A percentile compares a stretch with the other conserved stretches of the same genome.
phyloP scores from a whole-genome alignment of 2,113 vertebrate genomes.

The Holacanthus passer region DNA sequence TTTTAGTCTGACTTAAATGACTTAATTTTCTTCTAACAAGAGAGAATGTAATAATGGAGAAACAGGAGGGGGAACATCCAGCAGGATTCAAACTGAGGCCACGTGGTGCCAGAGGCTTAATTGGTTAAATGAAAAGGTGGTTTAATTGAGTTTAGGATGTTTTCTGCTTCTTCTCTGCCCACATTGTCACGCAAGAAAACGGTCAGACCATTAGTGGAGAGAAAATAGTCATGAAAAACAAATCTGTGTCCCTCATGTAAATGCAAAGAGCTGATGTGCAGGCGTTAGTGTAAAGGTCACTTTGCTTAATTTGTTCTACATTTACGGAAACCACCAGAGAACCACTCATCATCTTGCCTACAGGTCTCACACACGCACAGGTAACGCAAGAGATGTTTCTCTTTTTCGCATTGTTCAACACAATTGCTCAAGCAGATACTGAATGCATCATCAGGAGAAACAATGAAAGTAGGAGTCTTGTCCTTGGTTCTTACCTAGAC shows the following conservation, averaged over 20 bases:
- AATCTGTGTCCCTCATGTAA: not conserved
- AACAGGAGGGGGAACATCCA: not conserved
- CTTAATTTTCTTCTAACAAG: not conserved
- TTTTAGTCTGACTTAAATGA: not conserved
- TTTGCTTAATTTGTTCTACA: not conserved
- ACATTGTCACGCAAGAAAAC: not conserved
- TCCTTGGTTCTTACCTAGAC: not conserved
- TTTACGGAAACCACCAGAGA: slow-evolving; percentile 9
- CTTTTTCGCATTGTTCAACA: not conserved
- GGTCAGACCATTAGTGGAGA: not conserved
- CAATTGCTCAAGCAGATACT: not conserved
- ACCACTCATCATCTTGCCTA: not conserved
- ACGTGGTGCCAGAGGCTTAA: not conserved
- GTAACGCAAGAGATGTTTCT: not conserved
- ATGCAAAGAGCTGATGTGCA: slow-evolving; percentile 9
- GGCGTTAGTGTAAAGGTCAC: slow-evolving; percentile 23
- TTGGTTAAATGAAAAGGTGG: slow-evolving; percentile 2
- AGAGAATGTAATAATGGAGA: not conserved
- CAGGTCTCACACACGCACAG: not conserved
- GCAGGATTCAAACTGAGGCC: not conserved
- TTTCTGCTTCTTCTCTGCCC: not conserved
- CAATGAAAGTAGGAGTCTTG: not conserved
- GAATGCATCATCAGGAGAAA: slow-evolving; percentile 18
- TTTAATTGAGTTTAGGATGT: slow-evolving; percentile 21
- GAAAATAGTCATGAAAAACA: not conserved